Conservation (phyloP, 2,113 vertebrate species). For the Leptobrachium ailaonicum region DNA sequence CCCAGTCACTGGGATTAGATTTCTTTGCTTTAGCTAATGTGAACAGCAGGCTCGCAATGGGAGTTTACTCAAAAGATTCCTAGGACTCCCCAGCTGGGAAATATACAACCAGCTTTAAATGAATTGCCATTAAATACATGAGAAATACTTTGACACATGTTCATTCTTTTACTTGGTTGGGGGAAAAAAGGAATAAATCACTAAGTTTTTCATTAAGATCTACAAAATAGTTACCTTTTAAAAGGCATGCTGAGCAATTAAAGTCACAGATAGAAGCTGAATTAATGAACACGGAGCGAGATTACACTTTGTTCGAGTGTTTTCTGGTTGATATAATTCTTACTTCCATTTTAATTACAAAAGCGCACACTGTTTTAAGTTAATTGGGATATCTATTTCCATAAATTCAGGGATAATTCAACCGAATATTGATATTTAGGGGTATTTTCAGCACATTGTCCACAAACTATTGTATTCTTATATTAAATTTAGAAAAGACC, state of each 20-base stretch:
- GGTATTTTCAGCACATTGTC: no score
- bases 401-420: no score
- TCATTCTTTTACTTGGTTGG: background rate
- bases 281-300: no score
- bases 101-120: background rate
- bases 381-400: no score
- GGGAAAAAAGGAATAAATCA: background rate
- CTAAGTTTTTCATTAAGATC: no score
- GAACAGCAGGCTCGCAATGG: conserved; percentile 31
- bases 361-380: no score
- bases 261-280: background rate
- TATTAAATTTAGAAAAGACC: no score
- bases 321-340: no score
- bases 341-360: no score
- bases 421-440: no score
- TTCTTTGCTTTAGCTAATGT: conserved; percentile 40
- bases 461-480: no score
- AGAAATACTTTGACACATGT: background rate
- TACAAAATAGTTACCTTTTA: background rate
- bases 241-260: background rate
- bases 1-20: conserved; percentile 10
- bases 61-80: conserved; percentile 32
- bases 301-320: no score
- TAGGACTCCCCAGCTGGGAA: conserved; percentile 29
- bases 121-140: conserved; percentile 10